Base-by-base conservation (phyloP, 2,888 invertebrate genomes). In the Pristionchus japonicus region DNA sequence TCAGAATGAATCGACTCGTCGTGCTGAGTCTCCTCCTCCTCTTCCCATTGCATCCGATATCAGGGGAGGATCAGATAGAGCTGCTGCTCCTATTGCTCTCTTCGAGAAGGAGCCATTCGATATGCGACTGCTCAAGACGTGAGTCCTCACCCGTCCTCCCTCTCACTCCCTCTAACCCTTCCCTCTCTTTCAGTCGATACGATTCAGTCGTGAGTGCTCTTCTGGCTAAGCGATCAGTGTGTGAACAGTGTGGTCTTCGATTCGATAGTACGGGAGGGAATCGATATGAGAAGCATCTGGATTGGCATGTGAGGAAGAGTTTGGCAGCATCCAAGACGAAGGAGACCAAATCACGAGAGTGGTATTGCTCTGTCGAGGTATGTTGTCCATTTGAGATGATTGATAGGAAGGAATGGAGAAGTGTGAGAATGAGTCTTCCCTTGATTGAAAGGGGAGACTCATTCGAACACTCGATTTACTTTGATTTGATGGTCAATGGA, bases 241-340 rank as follows among this genome's bases (percentile, higher is more conserved):
- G 99, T 95, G 97, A 97, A 91, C 97, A 97, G 86, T 99, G 99
- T 95, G 99, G 99, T 52, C 96, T 97, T 89, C 96, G 98, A 80
- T 98, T 99, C 95, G 97, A 97, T 23, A n/a, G 11, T 7, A 11
- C 47, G 84, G 85, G 64, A 52, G 80, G 97, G 15, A 97, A 97
- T 91, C 96, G 97, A 90, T 99, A 98, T 95, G 94, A 95, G 93
- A 97, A 97, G 95, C 99, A 99, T 95, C 96, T 99, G 89, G 99
- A 99, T 95, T 99, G 99, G 98, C 99, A 99, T 95, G 99, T 99
- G 95, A 95, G 98, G 0, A 97, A 97, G 95, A 99, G 99, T 57
- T 88, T 92, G 31, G 61, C 84, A 37, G 57, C 84, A 37, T 34
- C 57, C 6, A 84, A 27, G 47, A 61, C 84, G 23, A 57, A 43